These are phyloP conservation scores for Drosophila kambysellisi DNA, from an alignment of 2,888 invertebrate species.

Conservation along the genomic window DNA sequence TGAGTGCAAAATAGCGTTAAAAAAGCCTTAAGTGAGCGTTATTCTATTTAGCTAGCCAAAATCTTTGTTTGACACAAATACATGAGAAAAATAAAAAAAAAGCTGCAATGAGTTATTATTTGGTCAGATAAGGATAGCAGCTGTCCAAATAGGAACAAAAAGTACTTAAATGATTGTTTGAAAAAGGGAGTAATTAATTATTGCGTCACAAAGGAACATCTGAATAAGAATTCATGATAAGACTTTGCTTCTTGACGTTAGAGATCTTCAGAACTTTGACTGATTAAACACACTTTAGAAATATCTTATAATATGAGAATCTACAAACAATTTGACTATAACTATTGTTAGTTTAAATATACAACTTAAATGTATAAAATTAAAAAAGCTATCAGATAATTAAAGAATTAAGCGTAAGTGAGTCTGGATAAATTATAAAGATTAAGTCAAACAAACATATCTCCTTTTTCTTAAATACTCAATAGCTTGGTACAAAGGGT, in stretches of 20 bases:
- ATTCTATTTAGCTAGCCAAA: not conserved
- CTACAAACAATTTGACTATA: too few relatives aligned
- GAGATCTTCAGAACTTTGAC: not conserved
- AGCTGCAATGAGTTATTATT: not conserved
- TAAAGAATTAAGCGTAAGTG: not conserved
- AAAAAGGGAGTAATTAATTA: not conserved
- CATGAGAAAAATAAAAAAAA: not conserved
- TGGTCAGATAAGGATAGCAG: conserved; percentile 17
- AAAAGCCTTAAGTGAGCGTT: not conserved
- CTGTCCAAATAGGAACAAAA: not conserved
- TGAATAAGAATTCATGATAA: not conserved
- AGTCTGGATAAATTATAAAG: not conserved
- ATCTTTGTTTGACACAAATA: not conserved
- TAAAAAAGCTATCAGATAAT: not conserved
- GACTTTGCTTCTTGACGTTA: not conserved
- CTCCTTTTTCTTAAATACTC: not conserved
- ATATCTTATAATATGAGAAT: not conserved
- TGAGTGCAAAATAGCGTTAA: not conserved
- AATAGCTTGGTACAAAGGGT: not conserved
- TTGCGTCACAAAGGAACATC: not conserved
- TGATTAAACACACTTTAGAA: not conserved
- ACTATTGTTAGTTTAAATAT: not conserved
- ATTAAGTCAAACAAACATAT: not conserved
- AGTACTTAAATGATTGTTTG: not conserved
- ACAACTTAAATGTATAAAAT: not conserved